Conservation (phyloP, 2,113 vertebrate genomes). For the Gymnogyps californianus region DNA sequence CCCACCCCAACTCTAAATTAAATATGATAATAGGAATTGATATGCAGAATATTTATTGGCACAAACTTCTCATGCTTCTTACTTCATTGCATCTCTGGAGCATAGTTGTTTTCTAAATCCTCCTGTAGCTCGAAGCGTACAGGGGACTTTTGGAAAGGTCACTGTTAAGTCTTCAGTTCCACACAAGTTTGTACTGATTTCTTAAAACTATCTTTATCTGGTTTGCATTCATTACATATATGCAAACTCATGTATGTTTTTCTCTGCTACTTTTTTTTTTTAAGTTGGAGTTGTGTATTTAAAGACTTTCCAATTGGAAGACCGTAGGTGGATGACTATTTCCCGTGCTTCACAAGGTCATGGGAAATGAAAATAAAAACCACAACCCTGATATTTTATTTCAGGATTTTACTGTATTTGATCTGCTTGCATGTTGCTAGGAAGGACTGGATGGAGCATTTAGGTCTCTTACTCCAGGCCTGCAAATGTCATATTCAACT, state of each 20-base stretch:
- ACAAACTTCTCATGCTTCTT: neutral
- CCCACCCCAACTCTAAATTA: neutral
- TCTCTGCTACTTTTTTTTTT: neutral
- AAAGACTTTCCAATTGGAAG: neutral
- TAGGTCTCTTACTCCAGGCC: neutral
- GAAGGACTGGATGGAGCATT: neutral
- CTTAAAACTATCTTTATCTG: neutral
- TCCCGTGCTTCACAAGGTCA: neutral
- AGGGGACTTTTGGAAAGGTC: neutral
- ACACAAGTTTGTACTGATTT: neutral
- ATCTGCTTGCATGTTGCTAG: neutral
- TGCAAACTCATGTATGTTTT: neutral
- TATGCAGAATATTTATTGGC: neutral
- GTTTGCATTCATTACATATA: neutral
- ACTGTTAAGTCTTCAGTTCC: neutral
- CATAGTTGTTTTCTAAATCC: neutral
- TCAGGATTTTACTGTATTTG: neutral
- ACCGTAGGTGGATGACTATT: neutral
- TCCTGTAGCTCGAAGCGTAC: neutral
- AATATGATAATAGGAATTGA: neutral
- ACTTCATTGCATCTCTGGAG: neutral
- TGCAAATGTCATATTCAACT: neutral
- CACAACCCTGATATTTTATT: neutral
- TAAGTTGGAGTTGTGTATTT: neutral
- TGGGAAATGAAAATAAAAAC: conserved; percentile 33